phyloP scores from a whole-genome alignment of 2,797 vertebrate genomes.

The Urosaurus nigricauda region DNA sequence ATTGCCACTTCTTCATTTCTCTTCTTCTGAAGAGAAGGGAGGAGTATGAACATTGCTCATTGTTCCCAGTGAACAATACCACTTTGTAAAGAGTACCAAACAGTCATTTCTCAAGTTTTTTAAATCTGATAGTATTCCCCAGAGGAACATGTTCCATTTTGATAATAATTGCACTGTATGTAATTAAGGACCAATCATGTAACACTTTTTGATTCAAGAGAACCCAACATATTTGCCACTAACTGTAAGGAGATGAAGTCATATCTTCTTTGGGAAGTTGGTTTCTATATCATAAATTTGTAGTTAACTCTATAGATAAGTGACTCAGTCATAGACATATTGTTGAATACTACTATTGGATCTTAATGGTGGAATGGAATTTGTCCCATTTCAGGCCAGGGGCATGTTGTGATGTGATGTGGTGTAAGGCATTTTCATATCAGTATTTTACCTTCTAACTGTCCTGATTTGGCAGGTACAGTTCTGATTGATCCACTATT shows the following conservation, averaged over 20 bases:
- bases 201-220: conserved; percentile 30
- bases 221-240: conserved; percentile 11
- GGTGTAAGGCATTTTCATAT: neutral
- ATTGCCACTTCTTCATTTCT: neutral
- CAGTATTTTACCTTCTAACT: too few relatives aligned
- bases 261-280: neutral
- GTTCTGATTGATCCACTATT: too few relatives aligned
- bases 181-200: conserved; percentile 24
- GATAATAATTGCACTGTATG: conserved; percentile 29
- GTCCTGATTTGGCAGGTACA: too few relatives aligned
- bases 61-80: neutral
- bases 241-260: neutral
- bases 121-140: neutral
- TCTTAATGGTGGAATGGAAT: neutral
- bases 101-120: neutral
- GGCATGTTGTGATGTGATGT: too few relatives aligned
- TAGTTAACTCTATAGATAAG: conserved; percentile 3
- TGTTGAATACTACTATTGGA: neutral
- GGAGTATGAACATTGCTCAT: too few relatives aligned
- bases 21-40: neutral
- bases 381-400: neutral
- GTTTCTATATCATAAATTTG: conserved; percentile 14
- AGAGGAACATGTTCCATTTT: conserved; percentile 24
- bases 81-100: conserved; percentile 2
- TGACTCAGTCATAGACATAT: neutral